phyloP scores from a whole-genome alignment of 2,888 invertebrate species.

The Microplitis manilae region DNA sequence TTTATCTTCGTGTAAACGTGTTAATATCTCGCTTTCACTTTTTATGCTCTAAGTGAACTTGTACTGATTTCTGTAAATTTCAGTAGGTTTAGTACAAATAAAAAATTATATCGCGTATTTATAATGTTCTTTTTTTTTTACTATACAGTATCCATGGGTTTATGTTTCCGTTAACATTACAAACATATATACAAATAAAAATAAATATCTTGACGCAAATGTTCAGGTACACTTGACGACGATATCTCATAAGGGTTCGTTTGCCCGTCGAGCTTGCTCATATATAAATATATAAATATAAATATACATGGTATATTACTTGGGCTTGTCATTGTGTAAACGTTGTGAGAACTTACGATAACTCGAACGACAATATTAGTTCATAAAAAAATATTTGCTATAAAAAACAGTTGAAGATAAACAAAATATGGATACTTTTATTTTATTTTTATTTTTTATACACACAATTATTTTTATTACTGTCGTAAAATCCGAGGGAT shows the following conservation, averaged over 20 bases:
- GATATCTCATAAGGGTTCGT: slow-evolving; percentile 11
- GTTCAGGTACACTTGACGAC: slow-evolving; percentile 1
- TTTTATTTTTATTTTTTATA: too few relatives aligned
- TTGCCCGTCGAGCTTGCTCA: slow-evolving; percentile 17
- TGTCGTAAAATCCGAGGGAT: too few relatives aligned
- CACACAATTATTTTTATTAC: too few relatives aligned
- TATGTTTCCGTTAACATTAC: not conserved
- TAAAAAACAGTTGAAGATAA: slow-evolving; percentile 14
- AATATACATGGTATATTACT: too few relatives aligned
- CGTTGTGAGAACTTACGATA: slow-evolving; percentile 25
- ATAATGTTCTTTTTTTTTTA: not conserved
- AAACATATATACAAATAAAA: not conserved
- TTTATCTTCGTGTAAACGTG: not conserved
- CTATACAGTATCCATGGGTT: not conserved
- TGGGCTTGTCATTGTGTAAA: slow-evolving; percentile 31
- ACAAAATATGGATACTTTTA: not conserved
- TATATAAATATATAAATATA: not conserved
- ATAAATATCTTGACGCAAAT: not conserved
- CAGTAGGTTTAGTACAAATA: not conserved
- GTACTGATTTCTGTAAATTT: not conserved
- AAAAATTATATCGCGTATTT: not conserved
- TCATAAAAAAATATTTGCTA: not conserved
- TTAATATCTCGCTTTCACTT: not conserved
- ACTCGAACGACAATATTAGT: slow-evolving; percentile 34
- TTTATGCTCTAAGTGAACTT: not conserved